Base-by-base conservation (phyloP, 2,113 vertebrate genomes). In the Eurypyga helias region DNA sequence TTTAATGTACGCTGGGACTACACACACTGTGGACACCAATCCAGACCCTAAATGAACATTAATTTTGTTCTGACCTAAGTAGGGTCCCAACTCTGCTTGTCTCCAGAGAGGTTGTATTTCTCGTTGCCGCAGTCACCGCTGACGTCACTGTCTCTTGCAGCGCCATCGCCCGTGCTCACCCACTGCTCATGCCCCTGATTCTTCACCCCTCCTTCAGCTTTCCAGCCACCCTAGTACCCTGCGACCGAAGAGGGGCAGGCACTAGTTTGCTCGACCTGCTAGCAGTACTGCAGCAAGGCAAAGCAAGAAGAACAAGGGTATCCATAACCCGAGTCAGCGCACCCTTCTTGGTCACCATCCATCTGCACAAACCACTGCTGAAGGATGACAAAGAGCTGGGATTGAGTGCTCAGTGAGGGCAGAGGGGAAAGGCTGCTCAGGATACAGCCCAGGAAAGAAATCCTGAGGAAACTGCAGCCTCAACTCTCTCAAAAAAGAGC, bases 151-250 rank as follows among this genome's bases (percentile, higher is more conserved):
- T 7, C 45, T 60, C 48, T 71, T 70, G 65, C 46, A 54, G 36
- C 13, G 6, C 62, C 38, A 11, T 31, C 0, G 2, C 46, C 66
- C 55, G 55, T 69, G 25, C 33, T 84, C 41, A 55, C 6, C 7
- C 29, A 7, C 38, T 60, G 48, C 43, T 83, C 29, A 2, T 31
- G 29, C 12, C 82, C 36, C 65, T 11, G 5, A 25, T 72, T 26
- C 29, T 64, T 28, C 34, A 46, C n/a, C 20, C 64, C 60, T 76
- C 72, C 82, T 80, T 76, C 61, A 52, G 15, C 38, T 64, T 54
- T 36, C 21, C 17, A 33, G 11, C 19, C 57, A 6, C 11, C 0
- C 0, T 28, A n/a, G 61, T 18, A 45, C 8, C n/a, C n/a, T 24
- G 31, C 28, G 11, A 5, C 65, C 1, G 10, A 9, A 65, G 41